These are phyloP conservation scores for Lagria hirta DNA, from an alignment of 2,888 invertebrate genomes.

Conservation along the genomic window DNA sequence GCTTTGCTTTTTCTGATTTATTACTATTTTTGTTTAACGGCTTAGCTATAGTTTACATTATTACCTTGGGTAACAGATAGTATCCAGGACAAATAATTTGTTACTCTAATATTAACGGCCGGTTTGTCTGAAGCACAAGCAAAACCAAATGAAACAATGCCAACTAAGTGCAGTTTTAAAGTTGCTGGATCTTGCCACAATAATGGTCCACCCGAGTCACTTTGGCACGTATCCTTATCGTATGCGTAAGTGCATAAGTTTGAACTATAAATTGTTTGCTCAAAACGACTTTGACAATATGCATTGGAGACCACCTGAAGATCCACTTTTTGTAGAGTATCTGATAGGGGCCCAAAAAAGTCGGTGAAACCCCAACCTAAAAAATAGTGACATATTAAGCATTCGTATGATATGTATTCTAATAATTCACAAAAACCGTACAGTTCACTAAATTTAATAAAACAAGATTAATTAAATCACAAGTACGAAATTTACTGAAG, in stretches of 20 bases:
- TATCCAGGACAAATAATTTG: slow-evolving; percentile 61
- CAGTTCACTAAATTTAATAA: too few relatives aligned
- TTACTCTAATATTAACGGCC: slow-evolving; percentile 60
- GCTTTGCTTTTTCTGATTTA: too few relatives aligned
- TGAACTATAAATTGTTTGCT: slow-evolving; percentile 41
- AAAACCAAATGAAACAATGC: slow-evolving; percentile 60
- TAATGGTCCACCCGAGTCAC: slow-evolving; percentile 45
- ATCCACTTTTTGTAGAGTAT: slow-evolving; percentile 57
- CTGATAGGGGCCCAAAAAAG: slow-evolving; percentile 57
- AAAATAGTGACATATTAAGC: too few relatives aligned
- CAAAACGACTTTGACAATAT: slow-evolving; percentile 50
- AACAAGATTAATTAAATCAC: too few relatives aligned
- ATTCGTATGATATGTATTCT: not conserved
- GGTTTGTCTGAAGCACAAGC: slow-evolving; percentile 58
- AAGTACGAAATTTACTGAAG: too few relatives aligned
- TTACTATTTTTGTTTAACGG: too few relatives aligned
- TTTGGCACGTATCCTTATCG: slow-evolving; percentile 41
- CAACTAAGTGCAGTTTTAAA: slow-evolving; percentile 52
- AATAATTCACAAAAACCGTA: too few relatives aligned
- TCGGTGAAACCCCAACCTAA: slow-evolving; percentile 65
- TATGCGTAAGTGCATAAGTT: slow-evolving; percentile 38
- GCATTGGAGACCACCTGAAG: slow-evolving; percentile 56
- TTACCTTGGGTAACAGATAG: slow-evolving; percentile 41
- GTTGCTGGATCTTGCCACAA: slow-evolving; percentile 54
- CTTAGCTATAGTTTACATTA: too few relatives aligned